Evolutionary conservation across 1,140 invertebrate genomes (phyloP).

Genomic region (Drosophila simulans): DNA sequence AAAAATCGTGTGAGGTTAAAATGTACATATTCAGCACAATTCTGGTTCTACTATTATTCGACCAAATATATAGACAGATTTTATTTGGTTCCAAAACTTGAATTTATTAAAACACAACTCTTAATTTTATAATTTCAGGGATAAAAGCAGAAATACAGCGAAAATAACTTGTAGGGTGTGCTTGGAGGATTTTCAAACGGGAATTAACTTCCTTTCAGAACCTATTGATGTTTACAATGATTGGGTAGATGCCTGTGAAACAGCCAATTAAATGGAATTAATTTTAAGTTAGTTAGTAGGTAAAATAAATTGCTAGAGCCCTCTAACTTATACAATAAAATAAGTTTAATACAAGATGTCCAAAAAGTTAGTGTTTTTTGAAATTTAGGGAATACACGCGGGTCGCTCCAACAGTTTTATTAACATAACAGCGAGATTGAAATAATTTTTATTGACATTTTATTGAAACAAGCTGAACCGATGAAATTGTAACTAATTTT

Average conservation of each 20-base stretch:
- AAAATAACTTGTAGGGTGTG: constrained; percentile 11
- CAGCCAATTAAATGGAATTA: constrained; percentile 3
- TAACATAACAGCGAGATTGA: too few species aligned
- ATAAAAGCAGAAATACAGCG: constrained; percentile 4
- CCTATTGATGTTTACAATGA: constrained; percentile 10
- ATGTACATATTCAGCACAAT: constrained; percentile 88
- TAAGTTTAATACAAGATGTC: too few species aligned
- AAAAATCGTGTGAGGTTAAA: constrained; percentile 99
- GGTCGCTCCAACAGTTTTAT: too few species aligned
- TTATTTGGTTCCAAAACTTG: not conserved
- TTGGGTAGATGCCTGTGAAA: constrained; percentile 7
- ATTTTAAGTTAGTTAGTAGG: not conserved
- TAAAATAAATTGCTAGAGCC: too few species aligned
- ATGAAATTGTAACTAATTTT: too few species aligned
- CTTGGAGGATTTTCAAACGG: constrained; percentile 4
- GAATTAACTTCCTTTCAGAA: constrained; percentile 7
- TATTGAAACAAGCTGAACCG: too few species aligned
- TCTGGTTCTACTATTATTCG: not conserved
- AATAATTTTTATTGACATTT: too few species aligned
- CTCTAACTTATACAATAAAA: too few species aligned
- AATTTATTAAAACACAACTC: not conserved
- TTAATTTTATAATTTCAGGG: not conserved
- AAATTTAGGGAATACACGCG: too few species aligned
- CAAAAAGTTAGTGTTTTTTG: too few species aligned
- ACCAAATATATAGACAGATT: too few species aligned